These are phyloP conservation scores for Heliconius congener DNA, from an alignment of 1,140 invertebrate genomes.

Conservation along the genomic window DNA sequence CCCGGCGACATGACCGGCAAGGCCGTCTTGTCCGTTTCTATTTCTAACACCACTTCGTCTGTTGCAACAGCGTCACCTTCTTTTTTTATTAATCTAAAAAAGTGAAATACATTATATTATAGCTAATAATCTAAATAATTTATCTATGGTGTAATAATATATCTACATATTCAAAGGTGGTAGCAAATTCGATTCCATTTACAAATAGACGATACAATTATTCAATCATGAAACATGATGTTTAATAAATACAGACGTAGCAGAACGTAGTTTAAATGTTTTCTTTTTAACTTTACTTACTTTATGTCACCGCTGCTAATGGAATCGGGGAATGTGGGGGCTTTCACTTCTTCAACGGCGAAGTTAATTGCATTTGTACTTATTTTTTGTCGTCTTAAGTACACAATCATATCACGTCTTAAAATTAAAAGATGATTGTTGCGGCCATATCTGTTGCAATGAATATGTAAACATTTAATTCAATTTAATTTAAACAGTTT, in stretches of 20 bases:
- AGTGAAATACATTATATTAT: neutral
- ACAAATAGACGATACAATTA: no score
- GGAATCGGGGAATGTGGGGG: slow-evolving; percentile 68
- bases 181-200: no score
- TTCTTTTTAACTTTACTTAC: slow-evolving; percentile 42
- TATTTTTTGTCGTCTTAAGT: slow-evolving; percentile 35
- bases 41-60: slow-evolving; percentile 98
- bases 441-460: neutral
- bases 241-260: no score
- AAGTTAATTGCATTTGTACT: slow-evolving; percentile 35
- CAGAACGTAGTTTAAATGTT: no score
- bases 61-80: slow-evolving; percentile 95
- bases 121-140: no score
- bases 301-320: slow-evolving; percentile 65
- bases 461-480: no score
- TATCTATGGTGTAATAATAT: no score
- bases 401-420: neutral
- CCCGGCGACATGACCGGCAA: slow-evolving; percentile 94
- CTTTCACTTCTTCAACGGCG: slow-evolving; percentile 62
- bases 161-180: no score
- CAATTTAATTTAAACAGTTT: no score
- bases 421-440: slow-evolving; percentile 8
- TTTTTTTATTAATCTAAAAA: slow-evolving; percentile 81
- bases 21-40: slow-evolving; percentile 99
- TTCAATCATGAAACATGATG: no score